These are phyloP conservation scores for Pseudomugil tenellus DNA, from an alignment of 2,797 vertebrate genomes.

Conservation along the genomic window DNA sequence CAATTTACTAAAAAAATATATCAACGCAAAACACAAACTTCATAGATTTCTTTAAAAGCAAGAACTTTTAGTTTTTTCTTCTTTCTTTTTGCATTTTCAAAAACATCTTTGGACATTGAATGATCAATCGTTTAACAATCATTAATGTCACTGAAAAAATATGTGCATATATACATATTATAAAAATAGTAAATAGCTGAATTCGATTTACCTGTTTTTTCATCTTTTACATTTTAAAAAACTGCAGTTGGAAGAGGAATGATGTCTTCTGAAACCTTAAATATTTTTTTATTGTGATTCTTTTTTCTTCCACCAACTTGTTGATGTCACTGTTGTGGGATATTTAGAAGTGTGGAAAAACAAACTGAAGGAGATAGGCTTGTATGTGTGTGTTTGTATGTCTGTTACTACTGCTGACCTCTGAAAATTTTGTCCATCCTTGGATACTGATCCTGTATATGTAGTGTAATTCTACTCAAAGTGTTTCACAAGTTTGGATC, in stretches of 20 bases:
- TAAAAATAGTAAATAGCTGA: not conserved
- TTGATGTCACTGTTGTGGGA: conserved; percentile 19
- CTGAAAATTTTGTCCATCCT: conserved; percentile 9
- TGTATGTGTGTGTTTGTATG: conserved; percentile 17
- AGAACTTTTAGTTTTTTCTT: too few relatives aligned
- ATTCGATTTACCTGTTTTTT: not conserved
- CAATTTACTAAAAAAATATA: too few relatives aligned
- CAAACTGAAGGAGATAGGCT: conserved; percentile 15
- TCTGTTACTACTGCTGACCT: conserved; percentile 7
- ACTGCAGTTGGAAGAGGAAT: not conserved
- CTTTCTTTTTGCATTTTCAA: not conserved
- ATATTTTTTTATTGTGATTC: not conserved
- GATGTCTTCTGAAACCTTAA: not conserved
- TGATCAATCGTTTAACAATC: not conserved
- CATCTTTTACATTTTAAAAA: not conserved
- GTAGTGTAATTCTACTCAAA: not conserved
- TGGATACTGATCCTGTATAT: conserved; percentile 29
- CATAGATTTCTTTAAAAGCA: too few relatives aligned
- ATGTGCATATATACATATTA: not conserved
- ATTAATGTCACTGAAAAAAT: not conserved
- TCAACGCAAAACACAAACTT: too few relatives aligned
- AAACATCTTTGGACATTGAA: not conserved
- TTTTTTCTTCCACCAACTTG: conserved; percentile 3
- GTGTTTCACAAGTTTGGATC: conserved; percentile 37
- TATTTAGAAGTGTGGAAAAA: conserved; percentile 20